A percentile compares a stretch with the other conserved stretches of the same genome.
Evolutionary conservation across 2,888 invertebrate genomes (phyloP).

Genomic region (Elysia crispata): DNA sequence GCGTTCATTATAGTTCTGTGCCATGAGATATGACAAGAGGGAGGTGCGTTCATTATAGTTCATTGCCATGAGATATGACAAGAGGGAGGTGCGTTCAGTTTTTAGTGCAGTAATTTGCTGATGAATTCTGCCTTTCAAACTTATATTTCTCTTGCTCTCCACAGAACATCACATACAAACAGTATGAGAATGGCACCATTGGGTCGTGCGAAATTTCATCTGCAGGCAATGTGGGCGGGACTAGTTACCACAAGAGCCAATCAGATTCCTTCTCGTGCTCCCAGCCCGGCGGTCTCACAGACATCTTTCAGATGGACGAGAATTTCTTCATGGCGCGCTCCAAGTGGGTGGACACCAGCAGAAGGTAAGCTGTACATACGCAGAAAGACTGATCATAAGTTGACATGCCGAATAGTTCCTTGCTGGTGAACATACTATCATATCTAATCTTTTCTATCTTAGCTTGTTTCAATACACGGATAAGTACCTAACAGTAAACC

Average conservation of each 20-base stretch:
- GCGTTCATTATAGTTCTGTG: too few species aligned
- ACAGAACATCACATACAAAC: slow-evolving; percentile 64
- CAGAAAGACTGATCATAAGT: background rate
- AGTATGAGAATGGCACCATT: slow-evolving; percentile 54
- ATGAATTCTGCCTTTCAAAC: too few species aligned
- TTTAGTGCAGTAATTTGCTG: too few species aligned
- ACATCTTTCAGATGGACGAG: slow-evolving; percentile 67
- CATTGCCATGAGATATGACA: background rate
- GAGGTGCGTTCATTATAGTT: background rate
- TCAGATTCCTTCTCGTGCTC: slow-evolving; percentile 64
- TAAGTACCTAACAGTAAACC: too few species aligned
- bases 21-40: too few species aligned
- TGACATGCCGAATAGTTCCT: background rate
- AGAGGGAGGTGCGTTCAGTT: too few species aligned
- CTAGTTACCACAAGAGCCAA: slow-evolving; percentile 49
- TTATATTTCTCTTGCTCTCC: slow-evolving; percentile 32
- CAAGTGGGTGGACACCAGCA: slow-evolving; percentile 68
- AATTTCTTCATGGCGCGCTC: slow-evolving; percentile 67
- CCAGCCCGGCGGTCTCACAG: slow-evolving; percentile 70
- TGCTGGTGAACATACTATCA: too few species aligned
- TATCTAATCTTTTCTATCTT: background rate
- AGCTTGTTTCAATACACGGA: too few species aligned
- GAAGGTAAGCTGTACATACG: slow-evolving; percentile 57
- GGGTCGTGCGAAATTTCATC: slow-evolving; percentile 65
- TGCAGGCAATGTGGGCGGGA: background rate